Evolutionary conservation across 2,888 invertebrate species (phyloP), one percentile per base, ranked within the genome.

Genomic region (Drosophila paracracens): DNA sequence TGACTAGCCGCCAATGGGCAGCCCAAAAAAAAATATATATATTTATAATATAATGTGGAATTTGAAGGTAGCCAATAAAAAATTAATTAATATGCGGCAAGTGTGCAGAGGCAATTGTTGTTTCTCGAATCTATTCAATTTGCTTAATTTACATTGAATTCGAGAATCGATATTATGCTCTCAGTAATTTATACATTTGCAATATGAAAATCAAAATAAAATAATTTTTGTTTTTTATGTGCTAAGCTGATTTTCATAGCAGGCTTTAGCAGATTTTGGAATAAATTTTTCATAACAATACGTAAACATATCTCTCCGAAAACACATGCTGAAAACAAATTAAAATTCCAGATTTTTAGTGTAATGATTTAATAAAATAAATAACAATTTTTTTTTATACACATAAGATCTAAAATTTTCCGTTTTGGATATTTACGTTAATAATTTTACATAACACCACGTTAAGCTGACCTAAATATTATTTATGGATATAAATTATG

Each of bases 1-100:
- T 51, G 57, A 58, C 31, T 52, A 8, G 16, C 46, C 54, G 16
- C 46, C 54, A 56, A 33, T 58, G 50, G 62, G 53, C 33, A 57
- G 69, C 50, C 73, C 46, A 56, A 56, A 69, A 38, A 13, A 36
- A 13, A 27, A 7, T 33, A 51, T 13, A 40, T 50, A 40, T 21
- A 65, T 52, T 10, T 10, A 33, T 33, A 33, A 33, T 33, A 33
- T 50, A 67, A 58, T 43, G 18, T 58, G 61, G 36, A 57, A 59
- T 64, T 67, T 68, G 75, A 82, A 82, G 82, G 83, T 76, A 72
- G 59, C 36, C 70, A 65, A 70, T 70, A 78, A 75, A 69, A 40
- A 46, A 63, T 59, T 62, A 61, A 87, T 87, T 90, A 84, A 89
- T 82, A 87, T 87, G 70, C 87, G 31, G 27, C 27, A 43, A 62